These are phyloP conservation scores for Cacatua alba DNA, from an alignment of 2,113 vertebrate species.

Conservation along the genomic window DNA sequence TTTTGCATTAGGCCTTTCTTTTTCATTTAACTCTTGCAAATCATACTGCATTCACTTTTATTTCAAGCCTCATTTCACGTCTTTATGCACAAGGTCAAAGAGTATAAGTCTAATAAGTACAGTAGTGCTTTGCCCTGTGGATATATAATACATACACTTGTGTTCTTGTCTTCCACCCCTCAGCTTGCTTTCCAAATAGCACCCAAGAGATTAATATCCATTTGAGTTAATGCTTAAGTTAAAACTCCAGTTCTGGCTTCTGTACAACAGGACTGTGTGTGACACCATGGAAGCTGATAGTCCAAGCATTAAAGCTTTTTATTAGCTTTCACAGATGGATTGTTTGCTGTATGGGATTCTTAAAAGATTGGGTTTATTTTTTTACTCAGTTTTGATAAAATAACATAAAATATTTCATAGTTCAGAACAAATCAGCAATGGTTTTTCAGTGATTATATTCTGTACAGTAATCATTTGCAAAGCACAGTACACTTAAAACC, in stretches of 20 bases:
- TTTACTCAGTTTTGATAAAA: background rate
- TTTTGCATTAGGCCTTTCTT: background rate
- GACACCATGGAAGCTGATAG: background rate
- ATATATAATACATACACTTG: background rate
- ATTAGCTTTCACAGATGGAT: constrained; percentile 2
- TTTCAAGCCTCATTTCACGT: constrained; percentile 5
- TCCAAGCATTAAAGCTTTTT: constrained; percentile 8
- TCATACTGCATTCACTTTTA: background rate
- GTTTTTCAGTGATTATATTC: background rate
- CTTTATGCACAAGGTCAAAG: background rate
- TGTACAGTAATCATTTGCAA: background rate
- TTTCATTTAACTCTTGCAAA: background rate
- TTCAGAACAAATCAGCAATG: background rate
- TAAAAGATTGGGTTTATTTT: background rate
- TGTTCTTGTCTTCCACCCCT: background rate
- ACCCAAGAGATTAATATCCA: constrained; percentile 43
- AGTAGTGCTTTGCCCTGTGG: background rate
- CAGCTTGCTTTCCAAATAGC: background rate
- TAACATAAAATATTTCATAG: background rate
- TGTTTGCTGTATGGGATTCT: background rate
- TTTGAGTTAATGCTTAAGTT: constrained; percentile 26
- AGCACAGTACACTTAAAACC: background rate
- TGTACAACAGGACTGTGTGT: background rate
- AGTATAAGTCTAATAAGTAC: background rate
- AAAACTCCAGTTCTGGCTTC: constrained; percentile 17